Evolutionary conservation across 2,797 vertebrate genomes (phyloP).

Genomic region (Salmo trutta): DNA sequence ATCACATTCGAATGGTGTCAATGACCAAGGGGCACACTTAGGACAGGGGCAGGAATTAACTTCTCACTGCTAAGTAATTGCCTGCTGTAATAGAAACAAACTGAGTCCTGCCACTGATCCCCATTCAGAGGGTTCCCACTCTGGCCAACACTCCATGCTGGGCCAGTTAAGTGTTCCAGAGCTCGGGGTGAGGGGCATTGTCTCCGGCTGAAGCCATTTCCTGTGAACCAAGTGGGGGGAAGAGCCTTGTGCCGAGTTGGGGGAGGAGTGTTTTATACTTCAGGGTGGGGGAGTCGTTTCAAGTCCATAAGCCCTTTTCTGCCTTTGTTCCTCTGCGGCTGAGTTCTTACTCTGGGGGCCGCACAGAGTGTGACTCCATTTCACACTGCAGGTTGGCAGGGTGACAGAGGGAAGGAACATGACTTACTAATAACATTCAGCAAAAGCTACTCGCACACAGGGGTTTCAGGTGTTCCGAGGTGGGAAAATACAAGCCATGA

Average conservation of each 20-base stretch:
- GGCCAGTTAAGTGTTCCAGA: slow-evolving; percentile 72
- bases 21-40: slow-evolving; percentile 72
- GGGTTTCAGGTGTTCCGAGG: slow-evolving; percentile 49
- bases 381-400: slow-evolving; percentile 73
- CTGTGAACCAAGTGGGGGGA: slow-evolving; percentile 80
- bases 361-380: slow-evolving; percentile 77
- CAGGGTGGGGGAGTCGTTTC: slow-evolving; percentile 77
- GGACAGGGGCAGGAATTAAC: slow-evolving; percentile 71
- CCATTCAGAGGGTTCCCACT: slow-evolving; percentile 72
- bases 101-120: slow-evolving; percentile 74
- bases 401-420: slow-evolving; percentile 71
- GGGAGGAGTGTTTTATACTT: slow-evolving; percentile 81
- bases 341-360: slow-evolving; percentile 76
- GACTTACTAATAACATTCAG: slow-evolving; percentile 74
- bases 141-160: slow-evolving; percentile 71
- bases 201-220: slow-evolving; percentile 80
- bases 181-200: slow-evolving; percentile 76
- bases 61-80: slow-evolving; percentile 77
- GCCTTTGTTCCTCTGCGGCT: slow-evolving; percentile 81
- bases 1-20: slow-evolving; percentile 73
- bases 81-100: slow-evolving; percentile 77
- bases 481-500: slow-evolving; percentile 47
- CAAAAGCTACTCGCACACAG: slow-evolving; percentile 53
- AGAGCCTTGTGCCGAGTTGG: slow-evolving; percentile 74
- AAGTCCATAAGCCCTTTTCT: slow-evolving; percentile 80